Evolutionary conservation across 2,888 invertebrate genomes (phyloP).

Genomic region (Acutogordius australiensis): DNA sequence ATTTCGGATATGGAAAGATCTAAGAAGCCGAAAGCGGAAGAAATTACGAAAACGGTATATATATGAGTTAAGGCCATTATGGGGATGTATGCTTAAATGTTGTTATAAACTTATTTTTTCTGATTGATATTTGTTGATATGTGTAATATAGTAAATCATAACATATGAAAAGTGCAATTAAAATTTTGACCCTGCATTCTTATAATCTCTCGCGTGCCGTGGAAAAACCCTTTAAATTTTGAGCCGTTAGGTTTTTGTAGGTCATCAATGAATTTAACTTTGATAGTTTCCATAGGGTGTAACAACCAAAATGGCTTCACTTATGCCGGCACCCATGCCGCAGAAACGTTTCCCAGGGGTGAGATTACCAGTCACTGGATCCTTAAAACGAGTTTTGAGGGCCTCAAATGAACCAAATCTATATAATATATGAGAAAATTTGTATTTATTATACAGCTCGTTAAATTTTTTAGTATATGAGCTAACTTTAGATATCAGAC

Average conservation of each 20-base stretch:
- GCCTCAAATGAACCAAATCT: constrained; percentile 92
- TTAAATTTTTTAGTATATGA: too few relatives aligned
- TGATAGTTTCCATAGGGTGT: constrained; percentile 98
- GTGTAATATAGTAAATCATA: too few relatives aligned
- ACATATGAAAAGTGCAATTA: too few relatives aligned
- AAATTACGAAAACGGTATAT: too few relatives aligned
- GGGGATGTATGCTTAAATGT: too few relatives aligned
- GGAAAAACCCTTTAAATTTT: constrained; percentile 61
- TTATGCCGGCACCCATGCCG: constrained; percentile 73
- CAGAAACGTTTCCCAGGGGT: constrained; percentile 47
- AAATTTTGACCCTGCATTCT: constrained; percentile 45
- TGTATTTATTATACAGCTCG: neutral
- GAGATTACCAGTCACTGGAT: constrained; percentile 43
- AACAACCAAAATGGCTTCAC: constrained; percentile 77
- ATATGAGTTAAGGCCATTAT: too few relatives aligned
- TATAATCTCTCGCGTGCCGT: constrained; percentile 59
- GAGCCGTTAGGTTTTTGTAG: constrained; percentile 55
- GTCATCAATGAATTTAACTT: constrained; percentile 96
- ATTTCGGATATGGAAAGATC: too few relatives aligned
- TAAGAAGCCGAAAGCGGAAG: too few relatives aligned
- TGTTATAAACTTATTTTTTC: too few relatives aligned
- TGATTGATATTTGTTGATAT: too few relatives aligned
- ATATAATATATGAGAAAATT: constrained; percentile 14
- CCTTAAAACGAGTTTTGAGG: constrained; percentile 44
- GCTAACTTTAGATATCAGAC: too few relatives aligned